Percentiles rank a stretch among this genome's conserved stretches.
These are phyloP conservation scores for Zeugodacus cucurbitae DNA, from an alignment of 1,140 invertebrate genomes.

Conservation along the genomic window DNA sequence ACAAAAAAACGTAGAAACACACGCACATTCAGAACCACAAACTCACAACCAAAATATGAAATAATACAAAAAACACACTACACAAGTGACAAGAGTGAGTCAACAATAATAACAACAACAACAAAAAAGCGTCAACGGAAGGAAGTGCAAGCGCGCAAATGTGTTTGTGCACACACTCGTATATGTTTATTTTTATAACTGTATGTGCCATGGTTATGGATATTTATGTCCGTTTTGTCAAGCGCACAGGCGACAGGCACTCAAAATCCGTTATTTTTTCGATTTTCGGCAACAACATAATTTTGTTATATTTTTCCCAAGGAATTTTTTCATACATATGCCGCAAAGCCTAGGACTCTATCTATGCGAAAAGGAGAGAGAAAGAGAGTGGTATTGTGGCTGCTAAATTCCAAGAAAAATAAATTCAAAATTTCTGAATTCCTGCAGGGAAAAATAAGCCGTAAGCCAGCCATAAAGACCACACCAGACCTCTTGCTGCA, in stretches of 20 bases:
- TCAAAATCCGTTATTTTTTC: not conserved
- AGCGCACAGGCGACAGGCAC: not conserved
- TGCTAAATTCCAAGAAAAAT: not conserved
- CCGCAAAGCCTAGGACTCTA: not conserved
- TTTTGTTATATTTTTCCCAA: not conserved
- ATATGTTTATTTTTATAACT: not conserved
- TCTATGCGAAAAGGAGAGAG: no score
- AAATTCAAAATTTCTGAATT: not conserved
- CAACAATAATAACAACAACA: not conserved
- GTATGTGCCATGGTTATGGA: not conserved
- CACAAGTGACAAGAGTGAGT: not conserved
- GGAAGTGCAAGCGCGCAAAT: not conserved
- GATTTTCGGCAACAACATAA: not conserved
- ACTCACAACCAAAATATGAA: conserved; percentile 6
- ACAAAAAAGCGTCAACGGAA: not conserved
- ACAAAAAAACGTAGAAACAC: not conserved
- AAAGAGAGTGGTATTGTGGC: not conserved
- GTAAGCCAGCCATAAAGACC: not conserved
- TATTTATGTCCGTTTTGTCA: conserved; percentile 21
- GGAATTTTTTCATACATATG: not conserved
- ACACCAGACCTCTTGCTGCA: no score
- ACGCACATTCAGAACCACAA: not conserved
- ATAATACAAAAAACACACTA: not conserved
- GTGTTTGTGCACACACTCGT: not conserved
- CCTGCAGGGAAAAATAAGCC: not conserved